phyloP scores from a whole-genome alignment of 1,140 invertebrate species.

The Drosophila melanica region DNA sequence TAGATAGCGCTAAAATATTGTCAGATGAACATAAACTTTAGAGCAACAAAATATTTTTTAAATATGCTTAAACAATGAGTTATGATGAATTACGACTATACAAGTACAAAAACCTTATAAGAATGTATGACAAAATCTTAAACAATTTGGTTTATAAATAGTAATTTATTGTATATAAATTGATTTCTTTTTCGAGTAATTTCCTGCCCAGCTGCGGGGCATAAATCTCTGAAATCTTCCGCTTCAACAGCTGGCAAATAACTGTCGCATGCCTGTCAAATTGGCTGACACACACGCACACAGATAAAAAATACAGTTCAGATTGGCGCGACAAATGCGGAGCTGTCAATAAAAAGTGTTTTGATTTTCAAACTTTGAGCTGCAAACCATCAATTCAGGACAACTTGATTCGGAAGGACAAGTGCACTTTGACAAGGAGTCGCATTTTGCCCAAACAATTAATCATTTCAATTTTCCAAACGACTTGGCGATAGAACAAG shows the following conservation, averaged over 20 bases:
- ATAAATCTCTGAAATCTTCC: background rate
- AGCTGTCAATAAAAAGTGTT: slow-evolving; percentile 58
- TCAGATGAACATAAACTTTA: too few relatives aligned
- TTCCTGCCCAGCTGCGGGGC: slow-evolving; percentile 1
- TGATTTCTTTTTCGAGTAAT: background rate
- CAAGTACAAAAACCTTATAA: too few relatives aligned
- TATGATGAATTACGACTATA: too few relatives aligned
- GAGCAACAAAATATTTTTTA: too few relatives aligned
- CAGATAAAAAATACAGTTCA: background rate
- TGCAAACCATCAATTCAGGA: slow-evolving; percentile 48
- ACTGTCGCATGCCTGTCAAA: slow-evolving; percentile 49
- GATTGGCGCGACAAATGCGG: slow-evolving; percentile 31
- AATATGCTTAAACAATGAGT: too few relatives aligned
- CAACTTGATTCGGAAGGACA: slow-evolving; percentile 26
- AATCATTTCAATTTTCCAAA: slow-evolving; percentile 74
- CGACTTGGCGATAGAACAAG: slow-evolving; percentile 47
- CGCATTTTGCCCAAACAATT: slow-evolving; percentile 54
- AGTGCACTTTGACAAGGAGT: slow-evolving; percentile 1
- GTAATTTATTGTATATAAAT: background rate
- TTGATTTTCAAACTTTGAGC: slow-evolving; percentile 57
- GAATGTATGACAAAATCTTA: too few relatives aligned
- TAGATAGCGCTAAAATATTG: background rate
- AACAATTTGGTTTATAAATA: too few relatives aligned
- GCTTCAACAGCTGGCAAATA: slow-evolving; percentile 44
- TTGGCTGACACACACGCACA: slow-evolving; percentile 18